Conservation (phyloP, 2,888 invertebrate genomes). For the Bellardia bayeri region DNA sequence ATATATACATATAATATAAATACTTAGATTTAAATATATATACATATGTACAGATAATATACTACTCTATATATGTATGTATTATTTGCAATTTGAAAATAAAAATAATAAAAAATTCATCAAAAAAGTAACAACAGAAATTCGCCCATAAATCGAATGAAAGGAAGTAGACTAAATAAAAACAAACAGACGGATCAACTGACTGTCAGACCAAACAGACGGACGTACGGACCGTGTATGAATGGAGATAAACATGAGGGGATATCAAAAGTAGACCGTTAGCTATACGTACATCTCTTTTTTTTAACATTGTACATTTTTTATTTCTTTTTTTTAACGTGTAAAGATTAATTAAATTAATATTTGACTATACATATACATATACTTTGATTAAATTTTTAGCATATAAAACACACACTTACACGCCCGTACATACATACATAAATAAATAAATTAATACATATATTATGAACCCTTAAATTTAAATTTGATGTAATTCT, state of each 20-base stretch:
- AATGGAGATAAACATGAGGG: neutral
- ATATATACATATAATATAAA: constrained; percentile 5
- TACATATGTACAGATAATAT: constrained; percentile 36
- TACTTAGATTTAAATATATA: constrained; percentile 32
- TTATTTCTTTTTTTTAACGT: constrained; percentile 68
- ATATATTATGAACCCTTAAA: constrained; percentile 66
- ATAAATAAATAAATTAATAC: constrained; percentile 52
- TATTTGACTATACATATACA: constrained; percentile 48
- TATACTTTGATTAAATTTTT: constrained; percentile 63
- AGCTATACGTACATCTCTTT: constrained; percentile 31
- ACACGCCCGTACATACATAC: constrained; percentile 46
- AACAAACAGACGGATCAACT: constrained; percentile 4
- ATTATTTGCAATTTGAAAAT: constrained; percentile 38
- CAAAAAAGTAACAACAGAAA: constrained; percentile 33
- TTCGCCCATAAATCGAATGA: constrained; percentile 22
- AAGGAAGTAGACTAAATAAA: neutral
- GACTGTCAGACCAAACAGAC: constrained; percentile 20
- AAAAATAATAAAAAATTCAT: constrained; percentile 27
- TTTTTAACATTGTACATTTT: constrained; percentile 63
- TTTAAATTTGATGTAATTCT: constrained; percentile 74
- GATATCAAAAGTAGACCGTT: constrained; percentile 15
- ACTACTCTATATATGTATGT: constrained; percentile 24
- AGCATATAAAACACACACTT: constrained; percentile 49
- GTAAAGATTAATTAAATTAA: constrained; percentile 66
- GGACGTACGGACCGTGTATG: no score